Evolutionary conservation across 2,113 vertebrate species (phyloP), one percentile per base, ranked within the genome.

Genomic region (Scophthalmus maximus): DNA sequence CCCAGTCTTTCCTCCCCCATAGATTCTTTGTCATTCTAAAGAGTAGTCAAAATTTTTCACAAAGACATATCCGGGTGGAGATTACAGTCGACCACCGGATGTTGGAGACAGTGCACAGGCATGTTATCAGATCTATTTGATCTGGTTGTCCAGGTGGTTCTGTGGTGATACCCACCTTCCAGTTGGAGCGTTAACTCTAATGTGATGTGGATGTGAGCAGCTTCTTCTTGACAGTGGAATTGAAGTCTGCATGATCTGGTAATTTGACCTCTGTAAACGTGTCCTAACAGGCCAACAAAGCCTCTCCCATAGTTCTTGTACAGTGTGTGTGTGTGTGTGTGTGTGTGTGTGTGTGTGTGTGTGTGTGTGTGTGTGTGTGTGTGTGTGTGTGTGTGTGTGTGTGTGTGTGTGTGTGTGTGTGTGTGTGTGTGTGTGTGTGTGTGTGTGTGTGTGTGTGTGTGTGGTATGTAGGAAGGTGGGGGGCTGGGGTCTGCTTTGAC

Each of bases 401-500:
- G 62, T 27, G 49, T 46, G 62, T 66, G 36, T 68, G 84, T n/a
- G 42, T 72, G 25, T 53, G 36, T 46, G 29, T 53, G 69, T 51
- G 62, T 55, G 62, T 27, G 49, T 46, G 62, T 66, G 36, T 68
- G 84, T 72, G 25, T 53, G 36, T 46, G 29, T 53, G 69, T 51
- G 62, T 55, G 42, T 72, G 25, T 53, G 36, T 46, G 29, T 53
- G 69, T 51, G 62, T 55, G 62, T 27, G 49, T 46, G 62, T 66
- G 36, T 68, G 84, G 84, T 83, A 81, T 81, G 89, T 85, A 55
- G 63, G 69, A 71, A 62, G 79, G 79, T 76, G 66, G 86, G 82
- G 84, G 83, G 79, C 78, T 75, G 87, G 79, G 82, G 73, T 79
- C 78, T 84, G 85, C 87, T 86, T 89, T 88, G 88, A 91, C 88